Evolutionary conservation across 1,140 invertebrate genomes (phyloP), one percentile per base, ranked within the genome.

Genomic region (Eumaeus atala): DNA sequence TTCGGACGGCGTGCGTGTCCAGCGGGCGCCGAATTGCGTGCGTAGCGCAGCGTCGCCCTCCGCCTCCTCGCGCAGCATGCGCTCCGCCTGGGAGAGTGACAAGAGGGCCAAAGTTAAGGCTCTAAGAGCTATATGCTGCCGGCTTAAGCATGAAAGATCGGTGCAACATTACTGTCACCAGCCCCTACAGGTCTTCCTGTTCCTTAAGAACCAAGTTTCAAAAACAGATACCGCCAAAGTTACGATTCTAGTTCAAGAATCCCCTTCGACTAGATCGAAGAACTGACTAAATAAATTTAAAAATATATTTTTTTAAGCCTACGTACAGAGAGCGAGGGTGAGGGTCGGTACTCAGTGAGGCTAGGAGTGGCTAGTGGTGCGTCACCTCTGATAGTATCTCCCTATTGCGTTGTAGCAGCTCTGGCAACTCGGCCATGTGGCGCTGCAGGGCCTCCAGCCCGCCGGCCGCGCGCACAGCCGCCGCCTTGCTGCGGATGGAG

Each of bases 321-420:
- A n/a, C n/a, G n/a, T n/a, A n/a, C n/a, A n/a, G n/a, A n/a, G n/a
- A n/a, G n/a, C n/a, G n/a, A n/a, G n/a, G n/a, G n/a, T n/a, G n/a
- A n/a, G n/a, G n/a, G n/a, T n/a, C n/a, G n/a, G n/a, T n/a, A n/a
- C n/a, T n/a, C n/a, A n/a, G n/a, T n/a, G n/a, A n/a, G n/a, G n/a
- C n/a, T n/a, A n/a, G n/a, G n/a, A 2, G 21, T 28, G 21, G 21
- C 21, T 28, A 28, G 21, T 28, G 9, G 38, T 37, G 3, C 1
- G 5, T 44, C 6, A 95, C 95, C 90, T 99, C 98, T 78, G 97
- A 93, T 0, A 99, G 89, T 61, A 99, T 98, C 85, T 99, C 98
- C 56, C 93, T 92, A 87, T 99, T 99, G 56, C 98, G 90, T 76
- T 94, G 93, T 35, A 99, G 89, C 38, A 98, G 88, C 60, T 96